These are phyloP conservation scores for Ploceus nigricollis DNA, from an alignment of 2,113 vertebrate genomes.

Conservation along the genomic window DNA sequence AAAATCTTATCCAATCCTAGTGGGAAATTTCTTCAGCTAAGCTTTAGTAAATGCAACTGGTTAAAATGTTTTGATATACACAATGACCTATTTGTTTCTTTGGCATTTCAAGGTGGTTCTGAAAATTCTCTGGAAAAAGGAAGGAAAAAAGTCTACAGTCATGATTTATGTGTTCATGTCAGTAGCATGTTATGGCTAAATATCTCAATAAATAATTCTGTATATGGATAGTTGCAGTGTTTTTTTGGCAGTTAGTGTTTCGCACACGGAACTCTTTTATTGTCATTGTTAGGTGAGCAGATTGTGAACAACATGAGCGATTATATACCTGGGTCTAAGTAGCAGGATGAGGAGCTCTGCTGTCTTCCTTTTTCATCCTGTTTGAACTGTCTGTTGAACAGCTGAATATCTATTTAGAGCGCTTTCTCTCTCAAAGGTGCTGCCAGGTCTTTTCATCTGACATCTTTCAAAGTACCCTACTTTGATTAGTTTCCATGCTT, in stretches of 20 bases:
- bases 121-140: not conserved
- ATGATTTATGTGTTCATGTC: not conserved
- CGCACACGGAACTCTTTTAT: accelerated
- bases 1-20: not conserved
- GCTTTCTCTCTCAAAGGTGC: not conserved
- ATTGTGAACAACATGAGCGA: not conserved
- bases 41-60: not conserved
- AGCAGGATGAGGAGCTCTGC: not conserved
- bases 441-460: not conserved
- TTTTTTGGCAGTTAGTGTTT: not conserved
- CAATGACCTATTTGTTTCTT: not conserved
- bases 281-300: not conserved
- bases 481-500: slow-evolving; percentile 16
- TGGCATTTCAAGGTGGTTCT: not conserved
- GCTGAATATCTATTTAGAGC: not conserved
- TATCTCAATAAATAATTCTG: not conserved
- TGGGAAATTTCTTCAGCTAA: not conserved
- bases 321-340: not conserved
- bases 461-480: not conserved
- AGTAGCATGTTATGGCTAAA: not conserved
- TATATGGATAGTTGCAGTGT: not conserved
- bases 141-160: not conserved
- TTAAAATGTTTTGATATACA: not conserved
- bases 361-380: not conserved
- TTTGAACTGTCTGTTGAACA: not conserved